Conservation (phyloP, 2,797 vertebrate species). For the Salarias fasciatus region DNA sequence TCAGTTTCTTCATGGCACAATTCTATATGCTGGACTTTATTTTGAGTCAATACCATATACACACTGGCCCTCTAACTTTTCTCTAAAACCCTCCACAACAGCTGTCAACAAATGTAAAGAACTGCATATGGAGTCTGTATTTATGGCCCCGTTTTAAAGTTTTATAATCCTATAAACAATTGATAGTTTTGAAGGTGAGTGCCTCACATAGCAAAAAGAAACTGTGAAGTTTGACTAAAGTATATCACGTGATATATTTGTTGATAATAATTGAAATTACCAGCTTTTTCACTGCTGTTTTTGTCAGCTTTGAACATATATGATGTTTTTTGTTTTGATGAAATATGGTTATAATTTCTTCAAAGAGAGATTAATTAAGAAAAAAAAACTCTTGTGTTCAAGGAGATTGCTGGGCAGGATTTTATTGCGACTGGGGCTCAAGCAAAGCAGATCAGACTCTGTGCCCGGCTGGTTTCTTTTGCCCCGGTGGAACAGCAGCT, state of each 20-base stretch:
- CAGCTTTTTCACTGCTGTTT: no score
- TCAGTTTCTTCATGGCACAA: no score
- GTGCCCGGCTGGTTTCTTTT: conserved; percentile 88
- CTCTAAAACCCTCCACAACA: background rate
- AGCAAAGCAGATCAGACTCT: conserved; percentile 75
- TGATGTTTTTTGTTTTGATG: background rate
- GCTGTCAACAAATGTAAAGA: background rate
- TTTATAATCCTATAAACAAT: background rate
- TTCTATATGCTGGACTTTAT: background rate
- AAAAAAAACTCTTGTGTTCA: background rate
- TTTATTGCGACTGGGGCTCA: conserved; percentile 85
- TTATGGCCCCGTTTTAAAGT: background rate
- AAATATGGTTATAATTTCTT: background rate
- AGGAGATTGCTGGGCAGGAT: conserved; percentile 86
- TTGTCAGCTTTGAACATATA: no score
- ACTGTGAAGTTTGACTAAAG: background rate
- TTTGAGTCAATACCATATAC: background rate
- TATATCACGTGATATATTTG: background rate
- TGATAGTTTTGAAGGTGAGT: background rate
- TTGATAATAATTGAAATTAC: background rate
- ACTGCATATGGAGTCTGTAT: background rate
- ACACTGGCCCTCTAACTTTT: background rate
- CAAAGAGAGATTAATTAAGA: no score
- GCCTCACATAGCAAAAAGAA: background rate
- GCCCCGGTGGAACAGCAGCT: conserved; percentile 78